phyloP scores from a whole-genome alignment of 2,797 vertebrate species.

The Sebastes iracundus region DNA sequence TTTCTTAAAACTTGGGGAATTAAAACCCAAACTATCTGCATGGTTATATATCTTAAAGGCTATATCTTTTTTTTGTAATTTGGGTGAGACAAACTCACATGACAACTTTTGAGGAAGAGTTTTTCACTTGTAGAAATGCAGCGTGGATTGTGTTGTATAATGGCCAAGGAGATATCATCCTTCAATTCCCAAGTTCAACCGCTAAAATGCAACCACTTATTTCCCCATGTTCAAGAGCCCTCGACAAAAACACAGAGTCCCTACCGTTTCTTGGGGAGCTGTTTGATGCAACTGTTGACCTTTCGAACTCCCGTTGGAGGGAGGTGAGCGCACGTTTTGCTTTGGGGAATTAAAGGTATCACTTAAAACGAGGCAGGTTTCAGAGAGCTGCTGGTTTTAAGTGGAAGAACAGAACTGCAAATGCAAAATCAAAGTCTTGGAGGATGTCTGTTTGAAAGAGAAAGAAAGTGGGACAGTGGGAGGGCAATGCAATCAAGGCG shows the following conservation, averaged over 20 bases:
- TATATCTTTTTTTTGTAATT: background rate
- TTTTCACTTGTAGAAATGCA: background rate
- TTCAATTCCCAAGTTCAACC: background rate
- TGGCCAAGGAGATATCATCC: background rate
- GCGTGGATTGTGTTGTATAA: background rate
- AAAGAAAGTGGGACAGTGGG: slow-evolving; percentile 19
- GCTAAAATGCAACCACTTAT: background rate
- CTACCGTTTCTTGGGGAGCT: background rate
- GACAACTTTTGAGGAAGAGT: background rate
- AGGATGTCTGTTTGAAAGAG: slow-evolving; percentile 24
- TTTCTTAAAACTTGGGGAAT: background rate
- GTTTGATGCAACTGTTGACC: slow-evolving; percentile 23
- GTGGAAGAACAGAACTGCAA: slow-evolving; percentile 29
- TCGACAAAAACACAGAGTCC: background rate
- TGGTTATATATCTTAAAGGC: background rate
- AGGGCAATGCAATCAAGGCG: slow-evolving; percentile 5
- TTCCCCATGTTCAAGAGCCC: background rate
- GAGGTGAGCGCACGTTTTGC: background rate
- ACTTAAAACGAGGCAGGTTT: slow-evolving; percentile 35
- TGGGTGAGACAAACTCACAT: background rate
- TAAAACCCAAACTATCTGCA: background rate
- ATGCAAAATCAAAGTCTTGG: slow-evolving; percentile 43
- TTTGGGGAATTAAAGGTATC: slow-evolving; percentile 22
- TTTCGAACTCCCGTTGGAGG: background rate
- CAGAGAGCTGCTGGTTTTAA: slow-evolving; percentile 39